These are phyloP conservation scores for Cloeon dipterum DNA, from an alignment of 2,888 invertebrate genomes.

Conservation along the genomic window DNA sequence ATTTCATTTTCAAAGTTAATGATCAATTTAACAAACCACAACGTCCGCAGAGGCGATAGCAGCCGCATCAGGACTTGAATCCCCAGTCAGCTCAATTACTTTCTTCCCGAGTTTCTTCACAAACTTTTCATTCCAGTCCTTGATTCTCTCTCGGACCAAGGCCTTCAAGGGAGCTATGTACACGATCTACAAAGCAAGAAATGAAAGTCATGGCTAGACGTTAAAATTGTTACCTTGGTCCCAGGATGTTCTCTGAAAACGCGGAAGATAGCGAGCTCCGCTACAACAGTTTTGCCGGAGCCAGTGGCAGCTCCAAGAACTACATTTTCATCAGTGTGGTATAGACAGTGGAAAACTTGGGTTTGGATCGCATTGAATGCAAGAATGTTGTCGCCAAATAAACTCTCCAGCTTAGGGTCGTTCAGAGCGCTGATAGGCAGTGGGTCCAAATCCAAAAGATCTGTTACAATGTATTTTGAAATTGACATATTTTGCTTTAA, in stretches of 20 bases:
- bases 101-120: constrained; percentile 46
- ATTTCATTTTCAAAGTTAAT: background rate
- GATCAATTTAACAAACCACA: constrained; percentile 38
- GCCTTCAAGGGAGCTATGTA: constrained; percentile 98
- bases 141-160: constrained; percentile 83
- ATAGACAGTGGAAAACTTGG: constrained; percentile 90
- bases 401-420: constrained; percentile 46
- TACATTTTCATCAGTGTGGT: constrained; percentile 84
- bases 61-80: constrained; percentile 54
- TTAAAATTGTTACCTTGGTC: constrained; percentile 31
- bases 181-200: constrained; percentile 38
- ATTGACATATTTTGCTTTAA: background rate
- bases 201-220: background rate
- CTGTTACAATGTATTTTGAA: constrained; percentile 20
- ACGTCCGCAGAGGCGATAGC: constrained; percentile 69
- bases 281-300: constrained; percentile 95
- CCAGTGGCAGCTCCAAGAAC: constrained; percentile 89
- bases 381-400: constrained; percentile 66
- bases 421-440: constrained; percentile 64
- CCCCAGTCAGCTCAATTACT: constrained; percentile 91
- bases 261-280: constrained; percentile 90
- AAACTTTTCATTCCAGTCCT: constrained; percentile 78
- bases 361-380: constrained; percentile 99
- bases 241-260: constrained; percentile 62
- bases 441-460: constrained; percentile 75